Evolutionary conservation across 2,888 invertebrate genomes (phyloP).

Genomic region (Drosophila falleni): DNA sequence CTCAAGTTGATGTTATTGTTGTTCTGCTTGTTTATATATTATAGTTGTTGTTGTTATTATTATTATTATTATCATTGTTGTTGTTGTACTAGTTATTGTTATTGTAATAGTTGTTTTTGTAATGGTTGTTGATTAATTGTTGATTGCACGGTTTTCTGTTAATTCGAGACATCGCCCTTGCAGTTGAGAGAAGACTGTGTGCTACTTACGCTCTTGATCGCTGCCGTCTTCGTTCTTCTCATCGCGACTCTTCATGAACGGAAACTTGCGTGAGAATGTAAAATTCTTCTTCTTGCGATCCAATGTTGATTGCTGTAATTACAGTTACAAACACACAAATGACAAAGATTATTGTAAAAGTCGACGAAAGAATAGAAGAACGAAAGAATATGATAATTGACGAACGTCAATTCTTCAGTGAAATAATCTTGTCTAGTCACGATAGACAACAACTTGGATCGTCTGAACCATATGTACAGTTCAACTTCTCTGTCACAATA

Average conservation of each 20-base stretch:
- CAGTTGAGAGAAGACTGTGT: conserved; percentile 13
- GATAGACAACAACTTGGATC: neutral
- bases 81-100: neutral
- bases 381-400: conserved; percentile 2
- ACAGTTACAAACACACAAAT: conserved; percentile 17
- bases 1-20: conserved; percentile 20
- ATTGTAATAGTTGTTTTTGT: neutral
- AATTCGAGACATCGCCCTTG: conserved; percentile 8
- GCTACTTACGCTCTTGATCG: conserved; percentile 97
- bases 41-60: neutral
- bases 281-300: conserved; percentile 99
- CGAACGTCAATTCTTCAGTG: conserved; percentile 2
- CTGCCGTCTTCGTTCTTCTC: conserved; percentile 98
- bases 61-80: neutral
- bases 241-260: conserved; percentile 99
- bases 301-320: conserved; percentile 94
- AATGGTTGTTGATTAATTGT: conserved; percentile 23
- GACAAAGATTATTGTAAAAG: conserved; percentile 11
- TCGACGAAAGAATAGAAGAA: neutral
- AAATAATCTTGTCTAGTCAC: conserved; percentile 12
- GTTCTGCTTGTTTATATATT: conserved; percentile 4
- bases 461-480: neutral
- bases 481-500: neutral
- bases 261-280: conserved; percentile 98
- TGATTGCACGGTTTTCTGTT: conserved; percentile 24